Evolutionary conservation across 2,888 invertebrate genomes (phyloP), one percentile per base, ranked within the genome.

Genomic region (Ferrisia virgata): DNA sequence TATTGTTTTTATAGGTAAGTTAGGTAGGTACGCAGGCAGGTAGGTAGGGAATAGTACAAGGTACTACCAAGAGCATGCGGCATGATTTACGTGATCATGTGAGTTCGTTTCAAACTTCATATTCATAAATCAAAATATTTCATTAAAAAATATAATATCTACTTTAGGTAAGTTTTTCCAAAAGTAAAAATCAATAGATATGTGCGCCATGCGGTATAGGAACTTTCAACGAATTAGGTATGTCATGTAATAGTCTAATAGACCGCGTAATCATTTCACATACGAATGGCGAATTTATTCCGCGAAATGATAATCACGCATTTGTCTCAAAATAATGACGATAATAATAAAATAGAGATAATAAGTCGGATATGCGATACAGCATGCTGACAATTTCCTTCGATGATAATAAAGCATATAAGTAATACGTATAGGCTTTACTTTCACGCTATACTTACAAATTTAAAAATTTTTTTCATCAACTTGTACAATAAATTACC

Each of bases 41-140:
- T n/a, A n/a, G n/a, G n/a, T n/a, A n/a, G n/a, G n/a, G n/a, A n/a
- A n/a, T n/a, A 82, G 81, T 81, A 81, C 82, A 69, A 82, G 72
- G 72, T 82, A 82, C 69, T 72, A 72, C 82, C 69, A 82, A 36
- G 82, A 82, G 72, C 82, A 82, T 72, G 72, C 36, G 64, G 82
- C 82, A 69, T 69, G 43, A 82, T 72, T 82, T 72, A 82, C 72
- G 72, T 82, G 82, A 69, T 43, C 43, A 64, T 64, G 28, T 25
- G 64, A 80, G 80, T 33, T 79, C 64, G 64, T 36, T 36, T 58
- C 31, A 43, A 43, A 31, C 47, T 79, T 31, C 11, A 18, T 31
- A 36, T 64, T 81, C 58, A 81, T 81, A 81, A 81, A 81, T 81
- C 81, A 81, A 53, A 81, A 79, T 64, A 28, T 22, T 58, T 72